Percentiles rank a stretch among this genome's conserved stretches.
phyloP scores from a whole-genome alignment of 23 tunicate species.

The Ciona savignyi region DNA sequence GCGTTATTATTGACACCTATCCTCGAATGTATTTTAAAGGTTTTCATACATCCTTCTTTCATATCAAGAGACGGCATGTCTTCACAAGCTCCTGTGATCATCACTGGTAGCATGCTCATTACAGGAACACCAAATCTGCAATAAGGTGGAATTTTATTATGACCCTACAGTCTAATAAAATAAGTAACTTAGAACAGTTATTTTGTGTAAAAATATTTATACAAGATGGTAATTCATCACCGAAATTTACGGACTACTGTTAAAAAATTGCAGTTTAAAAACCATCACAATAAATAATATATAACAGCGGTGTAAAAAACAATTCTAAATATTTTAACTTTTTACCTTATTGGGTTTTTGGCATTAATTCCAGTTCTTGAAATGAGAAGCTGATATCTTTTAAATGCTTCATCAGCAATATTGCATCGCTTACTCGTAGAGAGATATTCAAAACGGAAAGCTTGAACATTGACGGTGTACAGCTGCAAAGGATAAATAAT shows the following conservation, averaged over 20 bases:
- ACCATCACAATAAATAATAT: no score
- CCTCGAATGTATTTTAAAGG: not conserved
- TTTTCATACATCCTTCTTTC: constrained; percentile 64
- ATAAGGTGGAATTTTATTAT: no score
- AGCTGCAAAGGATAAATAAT: constrained; percentile 15
- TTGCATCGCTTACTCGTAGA: constrained; percentile 28
- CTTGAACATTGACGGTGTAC: constrained; percentile 33
- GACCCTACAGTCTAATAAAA: no score
- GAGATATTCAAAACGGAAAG: constrained; percentile 32
- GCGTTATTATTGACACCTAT: no score
- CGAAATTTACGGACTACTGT: no score
- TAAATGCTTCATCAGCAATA: constrained; percentile 57
- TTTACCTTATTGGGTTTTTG: constrained; percentile 15
- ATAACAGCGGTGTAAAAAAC: not conserved
- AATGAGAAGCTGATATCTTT: constrained; percentile 50
- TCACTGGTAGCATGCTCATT: not conserved
- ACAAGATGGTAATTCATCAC: no score
- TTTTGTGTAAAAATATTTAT: no score
- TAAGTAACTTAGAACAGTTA: not conserved
- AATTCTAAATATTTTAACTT: not conserved
- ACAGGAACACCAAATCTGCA: not conserved
- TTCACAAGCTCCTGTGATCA: constrained; percentile 66
- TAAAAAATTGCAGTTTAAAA: not conserved
- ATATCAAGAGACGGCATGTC: constrained; percentile 59
- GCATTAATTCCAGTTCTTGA: constrained; percentile 10